Percentiles rank a stretch among this genome's conserved stretches.
These are phyloP conservation scores for Anser brachyrhynchus DNA, from an alignment of 2,113 vertebrate species.

Conservation along the genomic window DNA sequence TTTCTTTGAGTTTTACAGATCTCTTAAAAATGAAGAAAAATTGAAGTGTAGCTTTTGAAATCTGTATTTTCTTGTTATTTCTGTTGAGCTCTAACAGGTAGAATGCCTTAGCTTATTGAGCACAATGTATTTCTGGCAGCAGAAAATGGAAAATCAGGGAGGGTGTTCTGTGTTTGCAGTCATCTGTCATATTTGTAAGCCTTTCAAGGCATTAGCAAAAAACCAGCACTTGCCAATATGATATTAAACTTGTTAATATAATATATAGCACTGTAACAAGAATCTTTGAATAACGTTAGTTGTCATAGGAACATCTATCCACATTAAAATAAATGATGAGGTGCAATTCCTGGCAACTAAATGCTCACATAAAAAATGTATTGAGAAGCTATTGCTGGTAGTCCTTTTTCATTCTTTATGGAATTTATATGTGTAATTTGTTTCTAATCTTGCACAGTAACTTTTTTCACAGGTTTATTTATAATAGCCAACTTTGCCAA, in stretches of 20 bases:
- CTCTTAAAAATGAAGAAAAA: background rate
- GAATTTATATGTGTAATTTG: background rate
- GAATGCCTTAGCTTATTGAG: slow-evolving; percentile 9
- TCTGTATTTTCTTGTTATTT: background rate
- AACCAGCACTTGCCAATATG: slow-evolving; percentile 18
- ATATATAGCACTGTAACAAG: slow-evolving; percentile 19
- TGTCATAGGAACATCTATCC: slow-evolving; percentile 42
- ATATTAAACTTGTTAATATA: slow-evolving; percentile 44
- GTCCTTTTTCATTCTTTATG: slow-evolving; percentile 1
- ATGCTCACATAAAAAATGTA: background rate
- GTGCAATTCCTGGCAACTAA: slow-evolving; percentile 54
- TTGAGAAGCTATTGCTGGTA: background rate
- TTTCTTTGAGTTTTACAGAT: background rate
- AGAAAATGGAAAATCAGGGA: slow-evolving; percentile 42
- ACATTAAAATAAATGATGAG: slow-evolving; percentile 58
- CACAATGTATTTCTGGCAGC: slow-evolving; percentile 39
- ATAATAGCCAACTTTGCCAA: background rate
- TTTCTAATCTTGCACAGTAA: slow-evolving; percentile 22
- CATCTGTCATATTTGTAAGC: slow-evolving; percentile 17
- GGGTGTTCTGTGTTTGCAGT: background rate
- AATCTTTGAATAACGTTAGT: slow-evolving; percentile 28
- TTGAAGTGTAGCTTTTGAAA: background rate
- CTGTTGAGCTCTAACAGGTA: background rate
- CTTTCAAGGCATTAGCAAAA: slow-evolving; percentile 8
- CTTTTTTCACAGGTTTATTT: slow-evolving; percentile 19